phyloP scores from a whole-genome alignment of 2,113 vertebrate species.

The Tachuris rubrigastra region DNA sequence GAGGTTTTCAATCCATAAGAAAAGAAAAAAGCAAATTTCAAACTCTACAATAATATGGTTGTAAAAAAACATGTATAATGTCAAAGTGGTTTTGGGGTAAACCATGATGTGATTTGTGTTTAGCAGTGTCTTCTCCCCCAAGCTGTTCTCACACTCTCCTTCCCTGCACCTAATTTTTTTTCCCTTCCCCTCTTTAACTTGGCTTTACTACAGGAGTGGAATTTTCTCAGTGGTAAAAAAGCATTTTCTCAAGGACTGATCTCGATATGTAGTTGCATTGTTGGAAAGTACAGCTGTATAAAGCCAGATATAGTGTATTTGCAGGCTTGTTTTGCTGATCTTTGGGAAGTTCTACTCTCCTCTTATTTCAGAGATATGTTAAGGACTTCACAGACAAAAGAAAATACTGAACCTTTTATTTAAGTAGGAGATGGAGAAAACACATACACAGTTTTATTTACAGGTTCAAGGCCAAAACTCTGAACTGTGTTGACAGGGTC shows the following conservation, averaged over 20 bases:
- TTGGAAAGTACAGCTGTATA: neutral
- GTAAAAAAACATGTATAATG: neutral
- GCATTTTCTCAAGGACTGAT: neutral
- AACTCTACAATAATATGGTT: neutral
- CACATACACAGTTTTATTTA: neutral
- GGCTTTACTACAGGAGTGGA: neutral
- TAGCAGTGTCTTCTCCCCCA: neutral
- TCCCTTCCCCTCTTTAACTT: neutral
- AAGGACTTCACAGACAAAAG: neutral
- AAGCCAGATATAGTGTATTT: neutral
- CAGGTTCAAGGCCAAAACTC: neutral
- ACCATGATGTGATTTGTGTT: neutral
- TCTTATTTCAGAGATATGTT: neutral
- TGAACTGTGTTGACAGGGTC: neutral
- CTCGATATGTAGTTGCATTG: neutral
- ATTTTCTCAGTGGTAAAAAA: neutral
- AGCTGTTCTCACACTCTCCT: neutral
- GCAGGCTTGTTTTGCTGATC: neutral
- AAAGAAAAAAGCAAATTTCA: neutral
- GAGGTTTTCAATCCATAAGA: neutral
- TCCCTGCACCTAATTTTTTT: neutral
- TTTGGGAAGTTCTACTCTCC: neutral
- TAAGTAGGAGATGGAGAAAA: neutral
- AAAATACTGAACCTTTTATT: neutral
- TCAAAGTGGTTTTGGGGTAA: neutral